Base-by-base conservation (phyloP, 2,888 invertebrate species). In the Dryadula phaetusa region DNA sequence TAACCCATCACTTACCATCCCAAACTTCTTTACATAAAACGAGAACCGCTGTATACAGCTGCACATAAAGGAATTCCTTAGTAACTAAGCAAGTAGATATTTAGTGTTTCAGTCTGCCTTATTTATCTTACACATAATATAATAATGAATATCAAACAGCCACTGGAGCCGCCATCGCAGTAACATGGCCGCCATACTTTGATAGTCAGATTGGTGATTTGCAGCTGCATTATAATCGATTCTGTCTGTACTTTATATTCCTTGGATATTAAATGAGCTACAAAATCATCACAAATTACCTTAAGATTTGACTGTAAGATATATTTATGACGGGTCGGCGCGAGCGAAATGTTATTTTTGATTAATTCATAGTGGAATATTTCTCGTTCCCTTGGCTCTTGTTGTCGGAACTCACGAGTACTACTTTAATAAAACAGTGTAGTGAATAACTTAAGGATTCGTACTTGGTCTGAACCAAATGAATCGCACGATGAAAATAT, bases 271-370 rank as follows among this genome's bases (percentile, higher is more conserved):
- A 88, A 91, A 90, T 91, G 86, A 91, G 87, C 74, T 77, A 90
- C 92, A 86, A 91, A 90, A 90, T 89, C 88, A 77, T 88, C 88
- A 90, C 88, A 91, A 90, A 92, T 90, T 88, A 90, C 91, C 91
- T 86, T 90, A 85, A 87, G 82, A 91, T 92, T 91, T 90, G 90
- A 92, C 87, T 92, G 85, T 90, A 79, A 90, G 86, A 92, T 92
- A 78, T 88, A 86, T 90, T 85, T 90, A 88, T 87, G 87, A 85
- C 80, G 77, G 77, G 74, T 74, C 72, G 73, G 74, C 76, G 78
- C 77, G 75, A 77, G 74, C 72, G 72, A 79, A 77, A 76, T 78
- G 76, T 75, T 77, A 79, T 78, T 76, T 79, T 78, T 79, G 79
- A 78, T 74, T 80, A 78, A 83, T 84, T 82, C 79, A 80, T 81